A percentile compares a stretch with the other conserved stretches of the same genome.
phyloP scores from a whole-genome alignment of 2,888 invertebrate species.

The Cyclophora punctaria region DNA sequence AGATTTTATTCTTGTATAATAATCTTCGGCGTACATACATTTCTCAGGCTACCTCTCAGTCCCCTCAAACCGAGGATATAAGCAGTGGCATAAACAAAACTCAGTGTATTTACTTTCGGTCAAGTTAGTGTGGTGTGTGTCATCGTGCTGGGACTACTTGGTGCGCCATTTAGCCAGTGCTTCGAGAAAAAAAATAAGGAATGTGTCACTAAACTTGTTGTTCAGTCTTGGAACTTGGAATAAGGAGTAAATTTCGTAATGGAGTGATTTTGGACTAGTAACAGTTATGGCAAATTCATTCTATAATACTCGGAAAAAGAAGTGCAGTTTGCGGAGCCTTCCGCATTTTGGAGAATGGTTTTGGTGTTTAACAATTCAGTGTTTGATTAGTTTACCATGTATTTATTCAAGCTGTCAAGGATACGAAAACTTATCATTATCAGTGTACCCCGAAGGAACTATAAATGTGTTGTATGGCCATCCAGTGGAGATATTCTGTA shows the following conservation, averaged over 20 bases:
- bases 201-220: conserved; percentile 45
- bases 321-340: conserved; percentile 43
- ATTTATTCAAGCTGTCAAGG: conserved; percentile 49
- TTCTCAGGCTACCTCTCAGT: conserved; percentile 18
- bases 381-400: conserved; percentile 50
- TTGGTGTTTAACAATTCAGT: conserved; percentile 52
- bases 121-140: conserved; percentile 54
- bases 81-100: conserved; percentile 36
- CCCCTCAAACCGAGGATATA: conserved; percentile 22
- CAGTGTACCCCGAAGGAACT: conserved; percentile 71
- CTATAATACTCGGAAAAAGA: conserved; percentile 40
- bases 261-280: conserved; percentile 41
- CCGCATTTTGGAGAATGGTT: conserved; percentile 50
- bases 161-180: conserved; percentile 62
- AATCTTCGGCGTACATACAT: conserved; percentile 29
- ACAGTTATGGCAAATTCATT: conserved; percentile 50
- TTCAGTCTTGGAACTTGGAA: conserved; percentile 22
- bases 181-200: conserved; percentile 47
- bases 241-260: conserved; percentile 47
- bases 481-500: conserved; percentile 78
- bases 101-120: conserved; percentile 34
- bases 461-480: conserved; percentile 75
- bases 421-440: conserved; percentile 40
- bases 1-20: conserved; percentile 30
- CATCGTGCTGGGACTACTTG: conserved; percentile 53